Base-by-base conservation (phyloP, 2,797 vertebrate species). In the Rhinatrema bivittatum region DNA sequence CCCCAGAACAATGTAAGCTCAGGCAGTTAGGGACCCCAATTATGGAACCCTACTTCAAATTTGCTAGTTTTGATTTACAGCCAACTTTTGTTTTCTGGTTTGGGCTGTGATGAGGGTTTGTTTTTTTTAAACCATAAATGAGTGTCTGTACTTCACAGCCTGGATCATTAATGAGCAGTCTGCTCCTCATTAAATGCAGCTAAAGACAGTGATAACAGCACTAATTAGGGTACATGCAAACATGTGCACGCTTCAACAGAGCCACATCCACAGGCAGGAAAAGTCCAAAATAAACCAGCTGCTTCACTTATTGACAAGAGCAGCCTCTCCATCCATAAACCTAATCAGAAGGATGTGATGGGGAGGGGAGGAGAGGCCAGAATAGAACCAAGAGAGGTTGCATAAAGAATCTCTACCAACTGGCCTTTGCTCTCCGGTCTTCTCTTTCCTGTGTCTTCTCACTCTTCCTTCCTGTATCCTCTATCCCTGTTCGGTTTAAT, bases 121-220 rank as follows among this genome's bases (percentile, higher is more conserved):
- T n/a, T n/a, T n/a, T 20, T 58, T 46, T 54, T 39, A n/a, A n/a
- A 60, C 13, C 33, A 51, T 25, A 50, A 62, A 54, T 8, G 25
- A 61, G 60, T 71, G 65, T 67, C 37, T 52, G 58, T 51, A 40
- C 58, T 59, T 71, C 41, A 62, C 51, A 39, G 39, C 34, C 29
- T 53, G n/a, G 48, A 53, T 50, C 31, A 27, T 32, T 57, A 53
- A 63, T 56, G 50, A 64, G 53, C 57, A 52, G 50, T 58, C 61
- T 62, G 67, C 49, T 62, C 45, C 56, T 66, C 68, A 62, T 72
- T 74, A 74, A 69, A 71, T 58, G 42, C 63, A 52, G 39, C 62
- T 68, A 76, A 64, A 41, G 39, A 39, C 55, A 44, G 46, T 12
- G 35, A 50, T 74, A 70, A 73, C 68, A 41, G 51, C 2, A 7